Evolutionary conservation across 2,797 vertebrate genomes (phyloP).

Genomic region (Premnoplex brunnescens): DNA sequence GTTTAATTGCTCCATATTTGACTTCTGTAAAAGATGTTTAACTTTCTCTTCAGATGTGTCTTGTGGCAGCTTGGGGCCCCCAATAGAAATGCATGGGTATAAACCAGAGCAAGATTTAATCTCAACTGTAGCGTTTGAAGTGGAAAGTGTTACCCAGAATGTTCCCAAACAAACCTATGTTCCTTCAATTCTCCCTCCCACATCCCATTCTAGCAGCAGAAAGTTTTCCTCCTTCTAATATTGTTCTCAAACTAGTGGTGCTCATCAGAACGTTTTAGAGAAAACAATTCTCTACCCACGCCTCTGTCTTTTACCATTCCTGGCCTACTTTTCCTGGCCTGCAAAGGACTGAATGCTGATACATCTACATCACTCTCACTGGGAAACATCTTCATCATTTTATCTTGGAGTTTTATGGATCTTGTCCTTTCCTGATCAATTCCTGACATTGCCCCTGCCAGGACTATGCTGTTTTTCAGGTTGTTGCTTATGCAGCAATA

Average conservation of each 20-base stretch:
- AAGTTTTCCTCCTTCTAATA: background rate
- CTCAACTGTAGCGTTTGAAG: background rate
- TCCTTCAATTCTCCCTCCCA: constrained; percentile 2
- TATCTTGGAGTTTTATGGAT: background rate
- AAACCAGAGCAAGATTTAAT: background rate
- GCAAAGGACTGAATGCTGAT: background rate
- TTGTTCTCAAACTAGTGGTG: background rate
- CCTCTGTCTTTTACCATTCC: background rate
- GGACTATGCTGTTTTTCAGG: background rate
- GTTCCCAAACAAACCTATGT: constrained; percentile 1
- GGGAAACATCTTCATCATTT: background rate
- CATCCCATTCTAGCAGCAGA: background rate
- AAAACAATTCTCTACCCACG: background rate
- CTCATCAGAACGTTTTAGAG: background rate
- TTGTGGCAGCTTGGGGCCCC: background rate
- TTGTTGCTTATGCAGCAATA: background rate
- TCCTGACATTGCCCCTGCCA: background rate
- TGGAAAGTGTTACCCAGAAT: background rate
- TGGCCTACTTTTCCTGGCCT: background rate
- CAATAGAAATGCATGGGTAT: background rate
- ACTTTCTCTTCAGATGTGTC: background rate
- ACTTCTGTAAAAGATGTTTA: background rate
- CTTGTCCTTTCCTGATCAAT: background rate
- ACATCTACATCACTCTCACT: background rate
- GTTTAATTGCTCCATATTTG: background rate